phyloP scores from a whole-genome alignment of 2,888 invertebrate genomes.

The Plutella xylostella region DNA sequence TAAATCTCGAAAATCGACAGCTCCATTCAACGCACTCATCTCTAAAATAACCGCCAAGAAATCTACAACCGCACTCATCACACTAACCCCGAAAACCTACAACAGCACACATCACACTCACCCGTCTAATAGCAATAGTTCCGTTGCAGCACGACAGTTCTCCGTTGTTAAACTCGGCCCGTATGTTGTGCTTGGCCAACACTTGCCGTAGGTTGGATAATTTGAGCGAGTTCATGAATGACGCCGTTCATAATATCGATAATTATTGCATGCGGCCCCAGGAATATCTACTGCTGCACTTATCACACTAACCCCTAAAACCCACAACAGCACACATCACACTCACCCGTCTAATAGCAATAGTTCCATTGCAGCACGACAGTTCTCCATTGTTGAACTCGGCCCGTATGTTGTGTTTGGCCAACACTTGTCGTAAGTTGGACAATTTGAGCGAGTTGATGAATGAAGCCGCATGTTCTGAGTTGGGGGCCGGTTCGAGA shows the following conservation, averaged over 20 bases:
- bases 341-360: constrained; percentile 83
- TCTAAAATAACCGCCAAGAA: no score
- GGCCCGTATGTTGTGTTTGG: constrained; percentile 82
- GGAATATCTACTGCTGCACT: no score
- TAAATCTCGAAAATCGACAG: no score
- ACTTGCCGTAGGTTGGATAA: constrained; percentile 92
- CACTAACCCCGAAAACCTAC: no score
- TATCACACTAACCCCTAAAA: no score
- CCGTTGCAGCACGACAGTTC: constrained; percentile 95
- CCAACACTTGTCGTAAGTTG: constrained; percentile 92
- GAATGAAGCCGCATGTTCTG: constrained; percentile 85
- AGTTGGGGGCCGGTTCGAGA: constrained; percentile 72
- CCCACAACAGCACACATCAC: no score
- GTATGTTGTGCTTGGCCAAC: constrained; percentile 86
- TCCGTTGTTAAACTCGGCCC: constrained; percentile 90
- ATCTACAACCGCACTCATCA: no score
- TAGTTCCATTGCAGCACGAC: constrained; percentile 92
- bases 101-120: no score
- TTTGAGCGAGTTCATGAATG: constrained; percentile 93
- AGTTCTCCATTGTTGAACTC: constrained; percentile 94
- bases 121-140: constrained; percentile 88
- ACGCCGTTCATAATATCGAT: constrained; percentile 80
- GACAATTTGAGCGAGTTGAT: constrained; percentile 94
- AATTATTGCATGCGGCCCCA: constrained; percentile 75
- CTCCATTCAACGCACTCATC: no score